These are phyloP conservation scores for Lagenorhynchus albirostris DNA, from an alignment of 2,113 vertebrate genomes.

Conservation along the genomic window DNA sequence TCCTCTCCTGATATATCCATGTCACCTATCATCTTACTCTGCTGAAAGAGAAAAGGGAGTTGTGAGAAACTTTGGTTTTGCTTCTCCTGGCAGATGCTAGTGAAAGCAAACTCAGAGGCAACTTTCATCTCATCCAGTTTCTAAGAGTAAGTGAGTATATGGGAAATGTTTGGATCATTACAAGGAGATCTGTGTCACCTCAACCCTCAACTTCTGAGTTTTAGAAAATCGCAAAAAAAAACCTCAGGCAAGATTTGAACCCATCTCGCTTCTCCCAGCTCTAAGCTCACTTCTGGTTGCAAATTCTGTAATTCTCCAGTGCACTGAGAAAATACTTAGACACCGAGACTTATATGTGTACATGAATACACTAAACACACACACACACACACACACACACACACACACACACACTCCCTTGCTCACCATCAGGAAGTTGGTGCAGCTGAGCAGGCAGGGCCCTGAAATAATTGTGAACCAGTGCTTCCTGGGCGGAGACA, in stretches of 20 bases:
- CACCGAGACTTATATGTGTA: not conserved
- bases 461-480: constrained; percentile 89
- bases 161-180: not conserved
- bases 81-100: constrained; percentile 45
- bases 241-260: not conserved
- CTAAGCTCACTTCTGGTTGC: not conserved
- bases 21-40: constrained; percentile 58
- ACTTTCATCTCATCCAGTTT: not conserved
- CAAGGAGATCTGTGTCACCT: not conserved
- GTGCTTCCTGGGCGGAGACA: constrained; percentile 83
- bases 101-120: not conserved
- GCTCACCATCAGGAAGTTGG: constrained; percentile 87
- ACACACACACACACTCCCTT: not conserved
- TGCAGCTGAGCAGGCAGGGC: constrained; percentile 86
- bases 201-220: not conserved
- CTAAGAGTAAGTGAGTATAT: not conserved
- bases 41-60: not conserved
- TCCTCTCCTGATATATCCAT: not conserved
- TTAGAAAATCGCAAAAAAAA: not conserved
- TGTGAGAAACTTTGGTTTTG: constrained; percentile 13
- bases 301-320: not conserved
- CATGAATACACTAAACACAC: not conserved
- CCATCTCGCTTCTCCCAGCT: not conserved
- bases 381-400: not conserved
- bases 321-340: not conserved